These are phyloP conservation scores for Rhombomys opimus DNA, from an alignment of 2,113 vertebrate genomes.

Conservation along the genomic window DNA sequence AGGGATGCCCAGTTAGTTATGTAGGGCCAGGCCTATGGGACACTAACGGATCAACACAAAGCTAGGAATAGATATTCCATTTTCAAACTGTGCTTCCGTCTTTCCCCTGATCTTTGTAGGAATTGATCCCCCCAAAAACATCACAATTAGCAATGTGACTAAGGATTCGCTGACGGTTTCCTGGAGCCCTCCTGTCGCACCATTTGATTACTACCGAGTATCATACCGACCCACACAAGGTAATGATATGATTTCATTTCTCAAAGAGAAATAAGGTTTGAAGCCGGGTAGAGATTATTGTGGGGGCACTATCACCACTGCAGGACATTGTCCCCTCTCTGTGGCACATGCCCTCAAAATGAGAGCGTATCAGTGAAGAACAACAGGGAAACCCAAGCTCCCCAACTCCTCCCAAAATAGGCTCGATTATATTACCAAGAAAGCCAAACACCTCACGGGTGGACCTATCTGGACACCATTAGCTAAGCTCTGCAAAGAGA, in stretches of 20 bases:
- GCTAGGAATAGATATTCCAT: background rate
- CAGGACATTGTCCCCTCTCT: background rate
- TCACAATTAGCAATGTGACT: constrained; percentile 92
- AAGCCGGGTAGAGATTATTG: background rate
- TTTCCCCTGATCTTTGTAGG: constrained; percentile 84
- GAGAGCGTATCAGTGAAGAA: background rate
- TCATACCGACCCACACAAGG: constrained; percentile 93
- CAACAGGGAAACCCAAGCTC: background rate
- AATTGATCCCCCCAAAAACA: constrained; percentile 93
- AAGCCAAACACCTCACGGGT: background rate
- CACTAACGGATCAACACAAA: background rate
- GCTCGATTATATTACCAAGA: background rate
- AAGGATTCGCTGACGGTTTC: constrained; percentile 91
- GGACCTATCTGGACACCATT: background rate
- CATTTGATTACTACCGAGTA: constrained; percentile 95
- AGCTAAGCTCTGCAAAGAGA: background rate
- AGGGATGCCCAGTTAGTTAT: background rate
- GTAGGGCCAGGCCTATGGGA: background rate
- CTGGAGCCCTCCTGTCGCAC: constrained; percentile 92
- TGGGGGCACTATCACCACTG: background rate
- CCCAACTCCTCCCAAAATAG: background rate
- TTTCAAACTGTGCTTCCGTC: constrained; percentile 48
- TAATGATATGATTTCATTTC: constrained; percentile 73
- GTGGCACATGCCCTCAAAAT: background rate
- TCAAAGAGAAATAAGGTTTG: background rate